Evolutionary conservation across 1,140 invertebrate genomes (phyloP).

Genomic region (Drosophila simulans): DNA sequence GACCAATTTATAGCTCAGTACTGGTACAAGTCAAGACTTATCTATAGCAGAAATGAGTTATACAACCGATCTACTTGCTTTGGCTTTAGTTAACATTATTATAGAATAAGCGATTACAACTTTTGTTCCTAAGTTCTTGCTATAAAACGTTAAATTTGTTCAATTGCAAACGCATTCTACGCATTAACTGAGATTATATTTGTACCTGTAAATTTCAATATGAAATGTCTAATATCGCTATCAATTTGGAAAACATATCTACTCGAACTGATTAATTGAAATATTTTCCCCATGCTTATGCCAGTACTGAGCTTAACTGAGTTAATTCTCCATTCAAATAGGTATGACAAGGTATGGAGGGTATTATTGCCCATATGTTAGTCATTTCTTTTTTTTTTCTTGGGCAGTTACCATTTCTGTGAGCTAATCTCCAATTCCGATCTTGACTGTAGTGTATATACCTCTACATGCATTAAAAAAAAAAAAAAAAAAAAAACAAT

Average conservation of each 20-base stretch:
- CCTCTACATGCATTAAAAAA: constrained; percentile 10
- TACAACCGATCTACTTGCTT: not conserved
- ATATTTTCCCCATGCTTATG: constrained; percentile 1
- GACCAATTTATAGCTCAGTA: constrained; percentile 7
- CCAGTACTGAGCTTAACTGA: constrained; percentile 21
- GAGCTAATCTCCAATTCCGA: constrained; percentile 11
- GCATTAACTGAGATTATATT: not conserved
- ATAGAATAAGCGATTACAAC: not conserved
- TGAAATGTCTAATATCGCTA: not conserved
- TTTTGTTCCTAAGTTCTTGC: not conserved
- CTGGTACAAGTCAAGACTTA: constrained; percentile 1
- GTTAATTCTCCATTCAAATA: constrained; percentile 30
- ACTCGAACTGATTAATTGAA: not conserved
- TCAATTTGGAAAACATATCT: constrained; percentile 13
- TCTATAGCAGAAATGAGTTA: not conserved
- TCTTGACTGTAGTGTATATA: constrained; percentile 1
- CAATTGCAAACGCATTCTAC: constrained; percentile 2
- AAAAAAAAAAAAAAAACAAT: constrained; percentile 7
- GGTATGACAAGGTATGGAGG: constrained; percentile 4
- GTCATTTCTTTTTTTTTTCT: not conserved
- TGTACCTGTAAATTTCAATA: not conserved
- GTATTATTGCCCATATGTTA: not conserved
- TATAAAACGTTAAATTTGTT: not conserved
- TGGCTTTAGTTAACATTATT: not conserved
- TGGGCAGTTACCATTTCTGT: not conserved